Base-by-base conservation (phyloP, 2,797 vertebrate species). In the Erpetoichthys calabaricus region DNA sequence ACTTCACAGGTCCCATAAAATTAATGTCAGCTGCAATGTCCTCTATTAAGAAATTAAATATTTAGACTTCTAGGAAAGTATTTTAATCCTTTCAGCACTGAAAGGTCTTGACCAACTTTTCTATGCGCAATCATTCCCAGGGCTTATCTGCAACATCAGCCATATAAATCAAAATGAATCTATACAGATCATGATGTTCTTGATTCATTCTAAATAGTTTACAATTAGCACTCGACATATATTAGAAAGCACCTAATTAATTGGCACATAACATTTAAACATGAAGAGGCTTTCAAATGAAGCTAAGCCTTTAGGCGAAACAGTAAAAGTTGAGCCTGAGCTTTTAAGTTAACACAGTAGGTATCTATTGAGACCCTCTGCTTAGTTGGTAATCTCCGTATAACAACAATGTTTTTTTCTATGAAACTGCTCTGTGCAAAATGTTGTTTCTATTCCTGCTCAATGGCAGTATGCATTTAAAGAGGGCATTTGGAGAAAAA, bases 1-100 rank as follows among this genome's bases (percentile, higher is more conserved):
- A 68, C 63, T 65, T 66, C 66, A 64, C 65, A 64, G 64, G 61
- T 67, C 64, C 62, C 67, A 59, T 60, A 68, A 71, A 73, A 68
- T 70, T 65, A 70, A 68, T 70, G 69, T 61, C 65, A 62, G 65
- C 67, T 63, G 61, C 65, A 61, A 65, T 65, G 65, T 71, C 67
- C 62, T 68, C 68, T 75, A 62, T 72, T 70, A 75, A 73, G 64
- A 70, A 72, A 73, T 73, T 67, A 71, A 72, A 75, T 75, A 75
- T 75, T 75, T 74, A 73, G 66, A 70, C 62, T 72, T 66, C 60
- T 62, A 64, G 64, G 60, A 68, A 65, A 66, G 64, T 60, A 64
- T 68, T 72, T 67, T 64, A 72, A 72, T 70, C 66, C 65, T 59
- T 66, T 65, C 64, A 50, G 55, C 62, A 54, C 46, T 47, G 59